Percentiles rank a stretch among this genome's conserved stretches.
Conservation (phyloP, 2,113 vertebrate species). For the Eublepharis macularius region DNA sequence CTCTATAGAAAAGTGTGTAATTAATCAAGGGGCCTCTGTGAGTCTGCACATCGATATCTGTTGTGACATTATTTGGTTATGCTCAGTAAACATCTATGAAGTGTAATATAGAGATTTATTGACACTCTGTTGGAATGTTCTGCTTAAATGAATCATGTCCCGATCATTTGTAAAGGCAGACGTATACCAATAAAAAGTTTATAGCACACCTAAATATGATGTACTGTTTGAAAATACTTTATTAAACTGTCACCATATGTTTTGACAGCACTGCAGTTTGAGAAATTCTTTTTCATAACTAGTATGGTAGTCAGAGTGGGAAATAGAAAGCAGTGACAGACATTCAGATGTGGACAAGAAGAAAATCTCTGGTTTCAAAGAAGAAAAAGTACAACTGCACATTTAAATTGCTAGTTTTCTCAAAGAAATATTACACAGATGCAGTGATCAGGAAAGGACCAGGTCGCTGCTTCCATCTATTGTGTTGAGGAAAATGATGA, state of each 20-base stretch:
- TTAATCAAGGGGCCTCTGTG: slow-evolving; percentile 4
- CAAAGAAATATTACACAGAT: not conserved
- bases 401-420: not conserved
- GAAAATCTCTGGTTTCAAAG: not conserved
- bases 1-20: slow-evolving; percentile 2
- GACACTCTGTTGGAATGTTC: not conserved
- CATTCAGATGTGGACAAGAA: not conserved
- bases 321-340: not conserved
- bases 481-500: not conserved
- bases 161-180: not conserved
- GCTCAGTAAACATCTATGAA: not conserved
- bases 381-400: not conserved
- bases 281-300: not conserved
- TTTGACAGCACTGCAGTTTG: not conserved
- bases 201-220: slow-evolving; percentile 9
- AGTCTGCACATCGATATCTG: not conserved
- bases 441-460: not conserved
- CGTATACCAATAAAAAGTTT: not conserved
- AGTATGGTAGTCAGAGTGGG: not conserved
- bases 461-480: not conserved
- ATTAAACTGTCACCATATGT: not conserved
- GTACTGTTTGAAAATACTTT: slow-evolving; percentile 1
- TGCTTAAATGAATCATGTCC: slow-evolving; percentile 5
- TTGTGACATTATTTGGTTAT: slow-evolving; percentile 28
- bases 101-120: not conserved